Base-by-base conservation (phyloP, 2,113 vertebrate species). In the Poecilia latipinna region DNA sequence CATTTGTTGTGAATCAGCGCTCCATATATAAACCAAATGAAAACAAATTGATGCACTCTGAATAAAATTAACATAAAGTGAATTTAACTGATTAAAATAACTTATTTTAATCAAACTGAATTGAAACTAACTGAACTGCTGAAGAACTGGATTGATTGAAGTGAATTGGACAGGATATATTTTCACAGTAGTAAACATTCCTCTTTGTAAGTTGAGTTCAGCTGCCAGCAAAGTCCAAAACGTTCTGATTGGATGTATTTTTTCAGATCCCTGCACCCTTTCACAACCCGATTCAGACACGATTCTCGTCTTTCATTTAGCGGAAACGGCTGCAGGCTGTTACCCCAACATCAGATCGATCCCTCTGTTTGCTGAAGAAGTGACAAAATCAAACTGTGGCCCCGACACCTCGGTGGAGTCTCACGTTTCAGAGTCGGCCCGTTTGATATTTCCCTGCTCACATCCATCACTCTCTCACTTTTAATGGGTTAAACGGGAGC, bases 401-500 rank as follows among this genome's bases (percentile, higher is more conserved):
- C 1, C 22, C 24, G 24, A 15, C 65, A 24, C 65, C 0, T 39
- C 15, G 2, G 26, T n/a, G 8, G 2, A 69, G 75, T 44, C 74
- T 84, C 26, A 24, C 28, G 70, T 82, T 84, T 73, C 72, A n/a
- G 15, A 33, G 61, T 26, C n/a, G 33, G 61, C 44, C 12, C 26
- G 0, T 82, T 61, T 68, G 78, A 76, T 69, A 39, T 84, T 80
- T 74, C 29, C 76, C 60, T 15, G 26, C 70, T 64, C 80, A 51
- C 13, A 82, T 84, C 80, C 22, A 70, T 84, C 88, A 67, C 73
- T 66, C 67, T 65, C 51, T 76, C 28, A 29, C 65, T 69, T 89
- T 88, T 64, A 84, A 85, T 61, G 62, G 83, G 81, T 70, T 81
- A 77, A 88, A 86, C 65, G 70, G 77, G 77, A 82, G 83, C 70